These are phyloP conservation scores for Promerops cafer DNA, from an alignment of 2,113 vertebrate genomes.

Conservation along the genomic window DNA sequence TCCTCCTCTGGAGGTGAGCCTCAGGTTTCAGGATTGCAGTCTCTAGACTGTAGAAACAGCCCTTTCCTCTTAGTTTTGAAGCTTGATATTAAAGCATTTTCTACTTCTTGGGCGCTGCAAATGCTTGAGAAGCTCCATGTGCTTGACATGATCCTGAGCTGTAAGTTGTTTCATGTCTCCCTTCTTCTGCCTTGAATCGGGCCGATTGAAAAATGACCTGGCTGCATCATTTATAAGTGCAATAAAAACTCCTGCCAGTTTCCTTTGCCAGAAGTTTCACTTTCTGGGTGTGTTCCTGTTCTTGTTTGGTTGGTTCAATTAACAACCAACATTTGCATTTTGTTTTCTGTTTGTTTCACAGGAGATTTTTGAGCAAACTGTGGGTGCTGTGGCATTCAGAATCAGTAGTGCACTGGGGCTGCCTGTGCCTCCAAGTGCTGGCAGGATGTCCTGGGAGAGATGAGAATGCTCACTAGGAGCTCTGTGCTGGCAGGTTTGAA, in stretches of 20 bases:
- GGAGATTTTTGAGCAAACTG: neutral
- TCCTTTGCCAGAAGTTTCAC: slow-evolving; percentile 13
- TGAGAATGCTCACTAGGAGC: neutral
- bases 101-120: neutral
- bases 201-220: neutral
- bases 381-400: neutral
- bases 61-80: neutral
- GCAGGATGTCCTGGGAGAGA: neutral
- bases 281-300: slow-evolving; percentile 32
- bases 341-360: neutral
- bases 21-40: neutral
- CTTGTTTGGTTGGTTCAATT: neutral
- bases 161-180: neutral
- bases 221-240: neutral
- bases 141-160: neutral
- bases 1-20: neutral
- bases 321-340: neutral
- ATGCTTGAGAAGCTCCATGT: neutral
- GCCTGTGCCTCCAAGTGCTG: accelerated
- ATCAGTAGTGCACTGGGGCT: neutral
- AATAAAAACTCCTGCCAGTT: slow-evolving; percentile 21
- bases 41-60: neutral
- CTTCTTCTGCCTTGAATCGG: neutral
- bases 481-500: neutral
- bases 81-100: neutral